phyloP scores from a whole-genome alignment of 2,113 vertebrate species.

The Rostratula benghalensis region DNA sequence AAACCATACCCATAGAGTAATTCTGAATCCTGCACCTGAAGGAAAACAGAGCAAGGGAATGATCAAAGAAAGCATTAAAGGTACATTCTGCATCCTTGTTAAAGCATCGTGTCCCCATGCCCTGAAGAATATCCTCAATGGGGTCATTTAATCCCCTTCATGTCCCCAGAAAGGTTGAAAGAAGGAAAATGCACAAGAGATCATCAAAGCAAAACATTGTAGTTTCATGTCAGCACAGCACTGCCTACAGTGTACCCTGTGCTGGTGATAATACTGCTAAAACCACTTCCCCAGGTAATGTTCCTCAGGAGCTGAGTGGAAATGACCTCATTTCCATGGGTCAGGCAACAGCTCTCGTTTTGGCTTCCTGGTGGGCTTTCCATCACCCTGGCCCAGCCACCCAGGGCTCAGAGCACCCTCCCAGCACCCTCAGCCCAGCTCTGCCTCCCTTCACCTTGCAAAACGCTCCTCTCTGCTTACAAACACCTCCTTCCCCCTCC shows the following conservation, averaged over 20 bases:
- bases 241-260: not conserved
- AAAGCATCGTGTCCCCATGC: fast-evolving
- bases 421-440: fast-evolving
- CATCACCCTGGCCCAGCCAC: fast-evolving
- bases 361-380: not conserved
- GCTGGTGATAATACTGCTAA: fast-evolving
- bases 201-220: not conserved
- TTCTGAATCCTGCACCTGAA: not conserved
- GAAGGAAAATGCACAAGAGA: not conserved
- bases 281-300: not conserved
- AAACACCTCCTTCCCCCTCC: not conserved
- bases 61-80: not conserved
- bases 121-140: not conserved
- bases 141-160: not conserved
- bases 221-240: fast-evolving
- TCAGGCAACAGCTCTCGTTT: not conserved
- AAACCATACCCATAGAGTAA: not conserved
- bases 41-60: not conserved
- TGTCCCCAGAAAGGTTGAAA: not conserved
- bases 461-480: not conserved
- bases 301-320: fast-evolving
- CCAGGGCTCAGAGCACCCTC: not conserved
- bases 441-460: not conserved
- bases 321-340: not conserved
- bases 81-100: not conserved